Conservation (phyloP, 2,113 vertebrate genomes). For the Pimephales promelas region DNA sequence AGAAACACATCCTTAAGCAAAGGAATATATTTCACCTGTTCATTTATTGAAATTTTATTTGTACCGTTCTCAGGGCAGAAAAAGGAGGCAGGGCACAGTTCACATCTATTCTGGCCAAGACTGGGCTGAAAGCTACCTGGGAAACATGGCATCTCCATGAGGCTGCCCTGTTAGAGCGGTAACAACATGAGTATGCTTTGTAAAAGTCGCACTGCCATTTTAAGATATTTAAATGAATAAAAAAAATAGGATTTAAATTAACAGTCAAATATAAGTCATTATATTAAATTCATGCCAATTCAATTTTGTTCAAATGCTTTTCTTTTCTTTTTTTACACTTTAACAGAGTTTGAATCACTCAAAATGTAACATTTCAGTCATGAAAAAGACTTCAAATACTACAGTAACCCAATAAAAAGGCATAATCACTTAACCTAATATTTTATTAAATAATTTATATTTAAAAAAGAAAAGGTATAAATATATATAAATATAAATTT, state of each 20-base stretch:
- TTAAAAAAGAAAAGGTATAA: no score
- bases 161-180: conserved; percentile 70
- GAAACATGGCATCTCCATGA: conserved; percentile 67
- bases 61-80: conserved; percentile 80
- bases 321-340: not conserved
- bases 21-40: not conserved
- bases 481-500: no score
- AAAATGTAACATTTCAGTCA: not conserved
- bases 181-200: conserved; percentile 30
- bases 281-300: not conserved
- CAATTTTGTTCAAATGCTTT: not conserved
- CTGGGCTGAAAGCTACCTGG: conserved; percentile 80
- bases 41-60: not conserved
- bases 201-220: not conserved
- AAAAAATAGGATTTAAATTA: not conserved
- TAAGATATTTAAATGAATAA: not conserved
- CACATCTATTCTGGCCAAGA: conserved; percentile 78
- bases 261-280: not conserved
- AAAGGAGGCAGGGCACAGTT: conserved; percentile 80
- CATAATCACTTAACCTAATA: not conserved
- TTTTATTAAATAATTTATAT: not conserved
- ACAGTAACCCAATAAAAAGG: not conserved
- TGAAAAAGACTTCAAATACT: not conserved
- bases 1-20: conserved; percentile 9
- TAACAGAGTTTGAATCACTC: not conserved